These are phyloP conservation scores for Phyllotreta striolata DNA, from an alignment of 2,888 invertebrate genomes.

Conservation along the genomic window DNA sequence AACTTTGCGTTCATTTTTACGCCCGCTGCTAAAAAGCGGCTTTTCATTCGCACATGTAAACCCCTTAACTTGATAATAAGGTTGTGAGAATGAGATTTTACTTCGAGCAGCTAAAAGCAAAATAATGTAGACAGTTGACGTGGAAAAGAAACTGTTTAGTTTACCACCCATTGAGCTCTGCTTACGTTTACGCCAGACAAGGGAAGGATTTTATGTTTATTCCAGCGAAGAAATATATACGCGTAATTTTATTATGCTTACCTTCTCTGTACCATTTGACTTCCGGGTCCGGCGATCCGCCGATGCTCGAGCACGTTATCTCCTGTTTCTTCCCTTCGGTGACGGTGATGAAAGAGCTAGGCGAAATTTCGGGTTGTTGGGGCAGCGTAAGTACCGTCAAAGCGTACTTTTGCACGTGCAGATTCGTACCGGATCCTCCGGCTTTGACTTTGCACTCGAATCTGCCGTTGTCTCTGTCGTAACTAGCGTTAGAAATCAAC, in stretches of 20 bases:
- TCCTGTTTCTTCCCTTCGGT: slow-evolving; percentile 83
- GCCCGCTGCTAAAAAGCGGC: slow-evolving; percentile 26
- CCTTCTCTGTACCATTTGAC: slow-evolving; percentile 85
- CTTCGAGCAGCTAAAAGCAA: slow-evolving; percentile 28
- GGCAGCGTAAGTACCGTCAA: slow-evolving; percentile 88
- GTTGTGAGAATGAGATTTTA: slow-evolving; percentile 37
- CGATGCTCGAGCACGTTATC: slow-evolving; percentile 81
- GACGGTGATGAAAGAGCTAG: slow-evolving; percentile 78
- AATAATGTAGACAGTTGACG: slow-evolving; percentile 26
- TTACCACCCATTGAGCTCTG: slow-evolving; percentile 6
- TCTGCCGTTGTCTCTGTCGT: slow-evolving; percentile 88
- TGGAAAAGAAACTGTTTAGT: slow-evolving; percentile 22
- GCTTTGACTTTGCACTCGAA: slow-evolving; percentile 91
- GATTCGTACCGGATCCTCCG: slow-evolving; percentile 81
- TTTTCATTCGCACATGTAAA: slow-evolving; percentile 31
- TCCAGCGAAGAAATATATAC: neutral
- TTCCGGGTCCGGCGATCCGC: slow-evolving; percentile 90
- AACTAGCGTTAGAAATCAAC: slow-evolving; percentile 86
- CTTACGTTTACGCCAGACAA: too few relatives aligned
- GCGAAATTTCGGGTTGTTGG: slow-evolving; percentile 79
- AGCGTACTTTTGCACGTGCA: slow-evolving; percentile 84
- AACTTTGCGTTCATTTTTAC: slow-evolving; percentile 28
- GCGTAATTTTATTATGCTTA: slow-evolving; percentile 45
- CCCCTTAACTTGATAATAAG: slow-evolving; percentile 38
- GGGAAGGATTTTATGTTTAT: neutral